A percentile compares a stretch with the other conserved stretches of the same genome.
Evolutionary conservation across 2,797 vertebrate species (phyloP).

Genomic region (Sebastes taczanowskii): DNA sequence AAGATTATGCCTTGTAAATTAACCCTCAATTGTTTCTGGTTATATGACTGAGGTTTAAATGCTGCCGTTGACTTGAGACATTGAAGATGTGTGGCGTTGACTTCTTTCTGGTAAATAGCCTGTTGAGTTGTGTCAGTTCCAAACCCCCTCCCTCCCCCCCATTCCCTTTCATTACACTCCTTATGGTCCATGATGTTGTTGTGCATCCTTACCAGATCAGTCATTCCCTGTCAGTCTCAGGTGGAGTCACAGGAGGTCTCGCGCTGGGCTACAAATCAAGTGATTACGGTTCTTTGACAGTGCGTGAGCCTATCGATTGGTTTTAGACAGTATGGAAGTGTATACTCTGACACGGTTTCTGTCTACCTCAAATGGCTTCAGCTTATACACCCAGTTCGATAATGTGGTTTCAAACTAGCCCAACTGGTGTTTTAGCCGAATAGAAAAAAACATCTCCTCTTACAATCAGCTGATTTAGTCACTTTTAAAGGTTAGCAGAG

Average conservation of each 20-base stretch:
- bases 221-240: slow-evolving; percentile 52
- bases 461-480: neutral
- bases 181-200: slow-evolving; percentile 42
- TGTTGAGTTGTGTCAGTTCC: slow-evolving; percentile 52
- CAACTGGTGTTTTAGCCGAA: slow-evolving; percentile 1
- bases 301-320: slow-evolving; percentile 16
- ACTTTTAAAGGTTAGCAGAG: slow-evolving; percentile 27
- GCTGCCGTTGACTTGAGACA: slow-evolving; percentile 74
- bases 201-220: slow-evolving; percentile 37
- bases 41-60: slow-evolving; percentile 61
- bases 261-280: slow-evolving; percentile 30
- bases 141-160: neutral
- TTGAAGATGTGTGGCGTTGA: slow-evolving; percentile 53
- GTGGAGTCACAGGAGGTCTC: slow-evolving; percentile 54
- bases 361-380: slow-evolving; percentile 79
- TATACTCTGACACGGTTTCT: slow-evolving; percentile 63
- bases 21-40: slow-evolving; percentile 61
- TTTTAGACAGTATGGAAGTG: slow-evolving; percentile 56
- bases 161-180: slow-evolving; percentile 43
- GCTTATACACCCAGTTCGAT: slow-evolving; percentile 45
- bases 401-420: slow-evolving; percentile 62
- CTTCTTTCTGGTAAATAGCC: slow-evolving; percentile 55
- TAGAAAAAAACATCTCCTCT: neutral
- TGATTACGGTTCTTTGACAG: slow-evolving; percentile 24
- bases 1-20: slow-evolving; percentile 75